Percentiles rank a stretch among this genome's conserved stretches.
Conservation (phyloP, 2,888 invertebrate genomes). For the Lacanobia oleracea region DNA sequence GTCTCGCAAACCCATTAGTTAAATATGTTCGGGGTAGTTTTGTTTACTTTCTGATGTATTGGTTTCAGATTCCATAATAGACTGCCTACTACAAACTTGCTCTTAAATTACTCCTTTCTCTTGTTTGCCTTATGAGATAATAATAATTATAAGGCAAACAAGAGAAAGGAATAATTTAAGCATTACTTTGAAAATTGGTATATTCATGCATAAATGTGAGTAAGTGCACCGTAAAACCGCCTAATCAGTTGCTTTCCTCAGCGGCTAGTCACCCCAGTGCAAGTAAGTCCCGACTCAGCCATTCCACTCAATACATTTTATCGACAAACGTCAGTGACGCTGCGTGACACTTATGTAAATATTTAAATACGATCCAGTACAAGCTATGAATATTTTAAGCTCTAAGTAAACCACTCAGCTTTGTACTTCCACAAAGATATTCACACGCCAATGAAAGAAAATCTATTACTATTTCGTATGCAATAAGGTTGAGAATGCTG, state of each 20-base stretch:
- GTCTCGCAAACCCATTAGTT: slow-evolving; percentile 30
- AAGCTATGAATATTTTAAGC: slow-evolving; percentile 91
- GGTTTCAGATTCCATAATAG: not conserved
- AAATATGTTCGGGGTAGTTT: slow-evolving; percentile 25
- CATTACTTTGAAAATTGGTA: not conserved
- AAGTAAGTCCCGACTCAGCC: slow-evolving; percentile 76
- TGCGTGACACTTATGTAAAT: slow-evolving; percentile 91
- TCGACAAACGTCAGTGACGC: slow-evolving; percentile 89
- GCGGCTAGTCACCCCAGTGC: slow-evolving; percentile 60
- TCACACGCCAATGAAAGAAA: slow-evolving; percentile 80
- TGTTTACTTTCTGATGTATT: slow-evolving; percentile 16
- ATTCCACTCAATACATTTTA: slow-evolving; percentile 88
- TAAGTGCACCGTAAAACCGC: slow-evolving; percentile 31
- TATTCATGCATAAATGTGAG: not conserved
- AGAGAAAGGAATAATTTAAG: not conserved
- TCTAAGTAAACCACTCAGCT: slow-evolving; percentile 89
- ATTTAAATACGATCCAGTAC: slow-evolving; percentile 91
- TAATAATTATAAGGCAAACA: not conserved
- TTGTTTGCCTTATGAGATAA: no score
- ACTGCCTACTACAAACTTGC: not conserved
- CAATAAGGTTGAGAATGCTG: slow-evolving; percentile 79
- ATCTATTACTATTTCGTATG: slow-evolving; percentile 74
- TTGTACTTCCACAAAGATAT: slow-evolving; percentile 82
- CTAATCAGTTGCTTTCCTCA: slow-evolving; percentile 58
- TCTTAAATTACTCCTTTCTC: not conserved